Percentiles rank a stretch among this genome's conserved stretches.
Conservation (phyloP, 1,140 invertebrate genomes). For the Drosophila trapezifrons region DNA sequence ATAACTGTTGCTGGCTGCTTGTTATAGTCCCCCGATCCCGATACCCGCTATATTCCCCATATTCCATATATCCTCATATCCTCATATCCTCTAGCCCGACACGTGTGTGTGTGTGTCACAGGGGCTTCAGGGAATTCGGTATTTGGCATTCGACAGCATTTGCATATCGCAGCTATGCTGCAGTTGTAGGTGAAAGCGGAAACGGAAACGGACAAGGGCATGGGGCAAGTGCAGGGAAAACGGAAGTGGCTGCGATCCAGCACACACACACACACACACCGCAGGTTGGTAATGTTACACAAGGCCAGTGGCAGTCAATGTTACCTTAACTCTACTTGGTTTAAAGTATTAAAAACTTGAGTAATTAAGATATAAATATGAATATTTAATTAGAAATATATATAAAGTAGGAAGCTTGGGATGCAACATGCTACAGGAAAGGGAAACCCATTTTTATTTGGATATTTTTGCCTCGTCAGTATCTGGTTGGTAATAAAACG, state of each 20-base stretch:
- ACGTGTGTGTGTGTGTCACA: conserved; percentile 23
- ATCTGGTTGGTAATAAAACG: not conserved
- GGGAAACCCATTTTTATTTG: no score
- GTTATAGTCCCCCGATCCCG: conserved; percentile 11
- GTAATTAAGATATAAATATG: not conserved
- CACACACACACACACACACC: no score
- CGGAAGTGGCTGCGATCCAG: conserved; percentile 2
- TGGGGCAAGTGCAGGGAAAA: not conserved
- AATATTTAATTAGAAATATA: no score
- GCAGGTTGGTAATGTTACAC: no score
- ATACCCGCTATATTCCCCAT: not conserved
- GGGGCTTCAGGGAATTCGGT: conserved; percentile 48
- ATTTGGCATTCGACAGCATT: conserved; percentile 29
- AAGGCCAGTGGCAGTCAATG: not conserved
- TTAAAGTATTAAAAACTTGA: not conserved
- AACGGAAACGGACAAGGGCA: not conserved
- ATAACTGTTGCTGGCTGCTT: conserved; percentile 62
- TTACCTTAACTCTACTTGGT: not conserved
- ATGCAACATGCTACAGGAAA: no score
- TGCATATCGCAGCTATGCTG: conserved; percentile 53
- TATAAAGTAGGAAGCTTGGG: no score
- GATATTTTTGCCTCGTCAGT: not conserved
- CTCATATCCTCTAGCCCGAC: not conserved
- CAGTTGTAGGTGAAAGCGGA: conserved; percentile 20
- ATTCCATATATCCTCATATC: not conserved